These are phyloP conservation scores for Tragulus kanchil DNA, from an alignment of 2,113 vertebrate genomes.

Conservation along the genomic window DNA sequence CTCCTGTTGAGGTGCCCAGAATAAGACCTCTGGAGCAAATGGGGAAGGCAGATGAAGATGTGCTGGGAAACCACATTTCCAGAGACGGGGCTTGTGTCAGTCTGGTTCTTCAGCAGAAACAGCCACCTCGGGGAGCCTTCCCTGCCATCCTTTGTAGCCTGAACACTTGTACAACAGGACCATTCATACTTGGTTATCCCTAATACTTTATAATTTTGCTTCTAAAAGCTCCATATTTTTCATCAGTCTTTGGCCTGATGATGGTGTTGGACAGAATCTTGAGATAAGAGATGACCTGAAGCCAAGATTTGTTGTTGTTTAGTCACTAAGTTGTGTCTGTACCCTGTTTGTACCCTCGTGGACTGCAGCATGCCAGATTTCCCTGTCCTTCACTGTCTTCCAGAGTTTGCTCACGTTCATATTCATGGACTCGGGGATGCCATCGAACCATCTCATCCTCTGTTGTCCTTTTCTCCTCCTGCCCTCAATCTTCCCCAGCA, in stretches of 20 bases:
- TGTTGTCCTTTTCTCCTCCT: too few species aligned
- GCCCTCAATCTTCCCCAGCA: too few species aligned
- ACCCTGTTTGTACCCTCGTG: too few species aligned
- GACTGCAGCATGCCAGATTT: too few species aligned
- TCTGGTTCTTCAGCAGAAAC: neutral
- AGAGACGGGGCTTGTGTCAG: neutral
- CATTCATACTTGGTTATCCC: neutral
- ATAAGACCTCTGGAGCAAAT: slow-evolving; percentile 84
- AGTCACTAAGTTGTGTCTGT: too few species aligned
- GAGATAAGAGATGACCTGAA: neutral
- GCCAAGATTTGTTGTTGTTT: neutral
- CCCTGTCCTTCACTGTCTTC: too few species aligned
- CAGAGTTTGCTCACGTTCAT: too few species aligned
- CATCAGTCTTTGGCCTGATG: neutral
- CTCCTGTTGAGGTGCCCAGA: slow-evolving; percentile 85
- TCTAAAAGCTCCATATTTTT: neutral
- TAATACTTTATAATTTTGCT: neutral
- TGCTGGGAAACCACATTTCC: slow-evolving; percentile 1
- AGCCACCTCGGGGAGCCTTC: neutral
- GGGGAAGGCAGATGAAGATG: slow-evolving; percentile 77
- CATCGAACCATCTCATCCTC: too few species aligned
- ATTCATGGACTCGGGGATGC: too few species aligned
- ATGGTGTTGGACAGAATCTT: neutral
- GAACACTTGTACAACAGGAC: rapidly evolving
- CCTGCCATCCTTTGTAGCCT: rapidly evolving